These are phyloP conservation scores for Bucco capensis DNA, from an alignment of 2,113 vertebrate genomes.

Conservation along the genomic window DNA sequence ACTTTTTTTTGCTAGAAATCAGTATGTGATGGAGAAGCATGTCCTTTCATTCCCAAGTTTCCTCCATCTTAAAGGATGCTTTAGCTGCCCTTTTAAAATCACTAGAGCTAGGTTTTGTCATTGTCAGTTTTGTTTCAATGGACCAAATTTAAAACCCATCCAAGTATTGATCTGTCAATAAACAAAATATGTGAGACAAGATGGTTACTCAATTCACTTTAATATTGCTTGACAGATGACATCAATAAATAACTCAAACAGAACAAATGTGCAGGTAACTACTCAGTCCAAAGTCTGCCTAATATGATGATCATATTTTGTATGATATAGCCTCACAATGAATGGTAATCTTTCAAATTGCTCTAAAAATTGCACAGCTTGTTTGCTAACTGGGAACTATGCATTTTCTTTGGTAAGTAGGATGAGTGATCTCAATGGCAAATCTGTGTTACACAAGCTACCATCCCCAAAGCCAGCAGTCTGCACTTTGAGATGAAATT, in stretches of 20 bases:
- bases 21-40: neutral
- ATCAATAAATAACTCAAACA: neutral
- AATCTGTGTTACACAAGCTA: neutral
- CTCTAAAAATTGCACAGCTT: neutral
- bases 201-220: neutral
- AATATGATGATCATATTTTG: neutral
- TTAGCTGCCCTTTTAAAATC: neutral
- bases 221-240: neutral
- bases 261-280: neutral
- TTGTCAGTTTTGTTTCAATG: neutral
- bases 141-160: neutral
- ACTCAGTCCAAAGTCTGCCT: neutral
- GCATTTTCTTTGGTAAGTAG: neutral
- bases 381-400: neutral
- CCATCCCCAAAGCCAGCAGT: neutral
- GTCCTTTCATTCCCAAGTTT: neutral
- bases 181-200: neutral
- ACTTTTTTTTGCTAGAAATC: neutral
- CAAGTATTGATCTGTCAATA: neutral
- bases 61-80: neutral
- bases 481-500: neutral
- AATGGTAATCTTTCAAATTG: neutral
- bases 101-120: neutral
- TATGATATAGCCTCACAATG: neutral
- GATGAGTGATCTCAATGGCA: neutral